Evolutionary conservation across 2,797 vertebrate species (phyloP), one percentile per base, ranked within the genome.

Genomic region (Ptychobarbus kaznakovi): DNA sequence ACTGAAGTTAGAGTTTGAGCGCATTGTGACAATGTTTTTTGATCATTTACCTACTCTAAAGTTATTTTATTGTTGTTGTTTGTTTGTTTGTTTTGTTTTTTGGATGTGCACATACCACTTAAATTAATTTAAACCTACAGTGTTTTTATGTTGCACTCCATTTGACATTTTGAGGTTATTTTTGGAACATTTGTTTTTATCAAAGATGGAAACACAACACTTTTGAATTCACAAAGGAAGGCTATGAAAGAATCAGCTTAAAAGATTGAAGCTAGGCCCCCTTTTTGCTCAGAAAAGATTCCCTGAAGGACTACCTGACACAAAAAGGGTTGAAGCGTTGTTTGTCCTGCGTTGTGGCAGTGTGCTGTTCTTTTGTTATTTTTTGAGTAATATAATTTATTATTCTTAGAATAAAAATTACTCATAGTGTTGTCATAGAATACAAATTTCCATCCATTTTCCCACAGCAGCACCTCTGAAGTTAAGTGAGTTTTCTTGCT

Each of bases 401-500:
- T 38, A 38, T 6, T 22, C 3, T 4, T 40, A 61, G 35, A 77
- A 42, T 61, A 25, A 58, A 65, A 40, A 42, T 25, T 13, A 61
- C 49, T 38, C 20, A 20, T 32, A 32, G 9, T 51, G 44, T 42
- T 42, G 1, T 53, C 32, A 76, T 6, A 35, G 49, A 84, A 65
- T 74, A 69, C 46, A 44, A 28, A 40, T 16, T 11, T 61, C 38
- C 15, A 12, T 25, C 28, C 9, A 5, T 53, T 51, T 38, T 83
- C 49, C 51, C 3, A 51, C 11, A 42, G 18, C 1, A 16, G 38
- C 63, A 65, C 11, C 28, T 20, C 28, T 28, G 13, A 83, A 76
- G 22, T 66, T 77, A 16, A 49, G 44, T 18, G 76, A 83, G 65
- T 65, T 53, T 61, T 68, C 77, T 73, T 75, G 28, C 32, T 86